Conservation (phyloP, 1,140 invertebrate genomes). For the Gyrodactylus salaris region DNA sequence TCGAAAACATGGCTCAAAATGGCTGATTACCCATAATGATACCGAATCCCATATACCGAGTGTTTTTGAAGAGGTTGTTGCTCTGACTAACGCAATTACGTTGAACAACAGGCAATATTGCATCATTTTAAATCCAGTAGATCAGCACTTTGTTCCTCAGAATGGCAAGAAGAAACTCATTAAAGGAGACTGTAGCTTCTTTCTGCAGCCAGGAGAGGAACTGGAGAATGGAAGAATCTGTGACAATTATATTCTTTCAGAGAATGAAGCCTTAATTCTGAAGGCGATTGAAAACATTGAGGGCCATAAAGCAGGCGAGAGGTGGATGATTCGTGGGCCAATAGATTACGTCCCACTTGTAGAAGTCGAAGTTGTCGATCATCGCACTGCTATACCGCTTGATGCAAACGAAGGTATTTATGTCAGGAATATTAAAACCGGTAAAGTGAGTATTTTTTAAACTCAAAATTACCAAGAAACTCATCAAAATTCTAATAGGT, state of each 20-base stretch:
- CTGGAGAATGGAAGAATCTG: slow-evolving; percentile 23
- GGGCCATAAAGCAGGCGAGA: slow-evolving; percentile 21
- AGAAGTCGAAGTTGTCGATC: slow-evolving; percentile 23
- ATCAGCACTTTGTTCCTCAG: slow-evolving; percentile 20
- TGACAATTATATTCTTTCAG: slow-evolving; percentile 22
- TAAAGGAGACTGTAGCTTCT: slow-evolving; percentile 23
- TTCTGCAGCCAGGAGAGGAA: slow-evolving; percentile 22
- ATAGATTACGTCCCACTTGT: slow-evolving; percentile 24
- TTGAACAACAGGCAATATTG: slow-evolving; percentile 23
- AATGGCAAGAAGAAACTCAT: slow-evolving; percentile 22
- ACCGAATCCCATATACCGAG: slow-evolving; percentile 24
- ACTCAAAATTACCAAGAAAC: neutral
- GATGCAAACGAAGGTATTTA: slow-evolving; percentile 27
- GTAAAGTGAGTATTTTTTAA: slow-evolving; percentile 21
- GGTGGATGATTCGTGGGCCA: slow-evolving; percentile 25
- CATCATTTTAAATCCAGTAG: slow-evolving; percentile 23
- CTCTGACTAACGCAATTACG: slow-evolving; percentile 21
- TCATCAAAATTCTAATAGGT: too few species aligned
- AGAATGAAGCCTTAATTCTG: slow-evolving; percentile 24
- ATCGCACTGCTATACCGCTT: slow-evolving; percentile 22
- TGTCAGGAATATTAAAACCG: slow-evolving; percentile 24
- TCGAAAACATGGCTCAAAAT: slow-evolving; percentile 25
- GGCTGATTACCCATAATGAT: slow-evolving; percentile 22
- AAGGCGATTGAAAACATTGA: slow-evolving; percentile 19
- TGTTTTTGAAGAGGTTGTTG: slow-evolving; percentile 24